Evolutionary conservation across 2,888 invertebrate species (phyloP).

Genomic region (Serripes groenlandicus): DNA sequence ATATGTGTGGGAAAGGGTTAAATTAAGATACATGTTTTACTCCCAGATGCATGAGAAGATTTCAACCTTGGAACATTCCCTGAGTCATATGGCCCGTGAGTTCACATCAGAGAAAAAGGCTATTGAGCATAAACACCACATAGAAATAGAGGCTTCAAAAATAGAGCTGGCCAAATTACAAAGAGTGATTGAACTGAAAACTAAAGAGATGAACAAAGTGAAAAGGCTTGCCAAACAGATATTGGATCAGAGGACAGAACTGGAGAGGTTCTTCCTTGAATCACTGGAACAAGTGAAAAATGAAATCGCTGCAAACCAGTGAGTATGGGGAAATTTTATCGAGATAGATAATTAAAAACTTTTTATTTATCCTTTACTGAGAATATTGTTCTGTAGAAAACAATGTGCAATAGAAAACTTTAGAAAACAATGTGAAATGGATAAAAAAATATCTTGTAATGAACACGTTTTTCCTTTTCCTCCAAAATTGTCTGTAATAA

Average conservation of each 20-base stretch:
- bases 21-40: too few relatives aligned
- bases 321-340: slow-evolving; percentile 57
- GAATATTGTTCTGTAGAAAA: too few relatives aligned
- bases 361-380: too few relatives aligned
- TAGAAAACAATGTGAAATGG: too few relatives aligned
- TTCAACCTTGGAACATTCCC: slow-evolving; percentile 83
- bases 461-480: too few relatives aligned
- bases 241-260: slow-evolving; percentile 85
- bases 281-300: slow-evolving; percentile 84
- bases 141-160: slow-evolving; percentile 82
- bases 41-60: slow-evolving; percentile 84
- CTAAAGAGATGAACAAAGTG: slow-evolving; percentile 85
- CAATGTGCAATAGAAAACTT: too few relatives aligned
- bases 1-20: too few relatives aligned
- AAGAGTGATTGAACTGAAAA: slow-evolving; percentile 84
- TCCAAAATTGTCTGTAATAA: too few relatives aligned
- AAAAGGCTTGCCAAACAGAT: slow-evolving; percentile 85
- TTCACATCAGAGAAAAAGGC: slow-evolving; percentile 82
- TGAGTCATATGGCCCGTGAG: slow-evolving; percentile 85
- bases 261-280: slow-evolving; percentile 86
- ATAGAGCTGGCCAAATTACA: slow-evolving; percentile 84
- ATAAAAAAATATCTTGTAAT: too few relatives aligned
- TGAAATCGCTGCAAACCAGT: slow-evolving; percentile 85
- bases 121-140: slow-evolving; percentile 72
- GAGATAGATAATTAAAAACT: too few relatives aligned